phyloP scores from a whole-genome alignment of 2,797 vertebrate species.

The Capromys pilorides region DNA sequence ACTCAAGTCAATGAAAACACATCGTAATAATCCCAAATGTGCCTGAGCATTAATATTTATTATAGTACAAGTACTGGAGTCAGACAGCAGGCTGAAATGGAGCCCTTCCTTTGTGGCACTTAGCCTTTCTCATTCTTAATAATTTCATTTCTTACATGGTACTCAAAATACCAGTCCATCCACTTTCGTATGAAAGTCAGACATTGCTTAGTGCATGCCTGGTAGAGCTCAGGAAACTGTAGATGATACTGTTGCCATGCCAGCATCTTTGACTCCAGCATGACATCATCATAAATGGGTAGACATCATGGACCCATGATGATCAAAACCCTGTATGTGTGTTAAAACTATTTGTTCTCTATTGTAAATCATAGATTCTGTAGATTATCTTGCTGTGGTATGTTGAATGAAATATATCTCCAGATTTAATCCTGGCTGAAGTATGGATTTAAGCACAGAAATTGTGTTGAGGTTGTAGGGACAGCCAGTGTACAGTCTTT shows the following conservation, averaged over 20 bases:
- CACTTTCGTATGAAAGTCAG: background rate
- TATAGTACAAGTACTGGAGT: background rate
- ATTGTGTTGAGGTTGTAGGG: background rate
- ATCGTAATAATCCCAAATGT: slow-evolving; percentile 18
- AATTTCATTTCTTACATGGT: background rate
- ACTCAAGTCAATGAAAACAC: slow-evolving; percentile 73
- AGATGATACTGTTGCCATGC: background rate
- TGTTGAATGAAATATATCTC: slow-evolving; percentile 8
- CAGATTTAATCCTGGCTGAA: background rate
- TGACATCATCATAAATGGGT: background rate
- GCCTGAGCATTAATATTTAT: slow-evolving; percentile 23
- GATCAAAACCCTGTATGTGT: rapidly evolving
- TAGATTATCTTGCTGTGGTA: background rate
- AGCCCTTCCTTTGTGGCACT: background rate
- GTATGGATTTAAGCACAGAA: background rate
- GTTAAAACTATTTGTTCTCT: background rate
- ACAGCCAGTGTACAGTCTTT: background rate
- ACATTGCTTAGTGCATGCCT: background rate
- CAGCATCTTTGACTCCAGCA: background rate
- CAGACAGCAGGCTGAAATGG: background rate
- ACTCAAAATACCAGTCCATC: background rate
- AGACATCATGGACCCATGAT: background rate
- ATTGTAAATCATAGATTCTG: background rate
- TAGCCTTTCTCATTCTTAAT: slow-evolving; percentile 4
- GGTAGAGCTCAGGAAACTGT: background rate